Base-by-base conservation (phyloP, 2,113 vertebrate genomes). In the Pycnonotus jocosus region DNA sequence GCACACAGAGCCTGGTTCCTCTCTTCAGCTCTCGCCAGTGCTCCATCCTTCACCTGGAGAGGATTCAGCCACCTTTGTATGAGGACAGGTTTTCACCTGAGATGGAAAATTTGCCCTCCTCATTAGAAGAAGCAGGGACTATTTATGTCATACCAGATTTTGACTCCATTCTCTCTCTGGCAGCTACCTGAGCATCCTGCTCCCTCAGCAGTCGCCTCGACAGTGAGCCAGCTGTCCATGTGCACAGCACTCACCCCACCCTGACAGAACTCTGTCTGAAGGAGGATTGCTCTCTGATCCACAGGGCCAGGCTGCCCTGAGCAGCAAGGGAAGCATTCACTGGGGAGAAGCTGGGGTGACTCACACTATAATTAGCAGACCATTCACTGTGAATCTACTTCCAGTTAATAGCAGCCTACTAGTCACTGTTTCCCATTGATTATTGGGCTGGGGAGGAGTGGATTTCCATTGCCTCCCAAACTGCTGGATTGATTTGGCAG, bases 381-480 rank as follows among this genome's bases (percentile, higher is more conserved):
- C 79, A 62, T 50, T 90, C 4, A 1, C 72, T 45, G 61, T 27
- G 35, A 79, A 89, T 81, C 77, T 64, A 38, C 56, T 86, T 72
- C 86, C 73, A 72, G 12, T 95, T 94, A 93, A 83, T 21, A 90
- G 77, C 58, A 93, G 70, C 54, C 96, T 31, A 51, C 18, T 15
- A 64, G 76, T 64, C 71, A 31, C 56, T 79, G 82, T 70, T 79
- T 76, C 13, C 6, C 89, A 82, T 48, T 70, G 83, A 96, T 91
- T 45, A 65, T 60, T 54, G 83, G 62, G 57, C 88, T 4, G 0
- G 7, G 1, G 7, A 96, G 37, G 68, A 93, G 79, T 6, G 5
- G 92, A 62, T 95, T 96, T 92, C 95, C 93, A 92, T 86, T 65
- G 54, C 27, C 70, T 73, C 58, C 87, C 78, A 25, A 95, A 40